These are phyloP conservation scores for Rhinichthys klamathensis DNA, from an alignment of 2,113 vertebrate species.

Conservation along the genomic window DNA sequence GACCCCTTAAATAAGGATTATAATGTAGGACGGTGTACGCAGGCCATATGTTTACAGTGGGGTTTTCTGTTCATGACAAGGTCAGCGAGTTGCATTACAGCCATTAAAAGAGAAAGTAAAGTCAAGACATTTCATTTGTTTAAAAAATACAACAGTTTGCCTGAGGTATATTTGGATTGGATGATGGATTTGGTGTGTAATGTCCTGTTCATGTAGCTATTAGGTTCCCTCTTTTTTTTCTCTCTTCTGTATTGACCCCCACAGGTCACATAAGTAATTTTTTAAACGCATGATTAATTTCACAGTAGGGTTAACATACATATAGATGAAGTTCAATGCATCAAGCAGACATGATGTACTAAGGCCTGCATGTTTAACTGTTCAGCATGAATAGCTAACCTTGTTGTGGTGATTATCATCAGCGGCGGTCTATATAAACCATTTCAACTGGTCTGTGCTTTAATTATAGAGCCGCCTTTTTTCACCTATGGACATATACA, in stretches of 20 bases:
- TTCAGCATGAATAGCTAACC: not conserved
- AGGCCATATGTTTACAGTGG: slow-evolving; percentile 13
- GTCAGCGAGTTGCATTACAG: not conserved
- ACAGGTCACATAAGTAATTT: slow-evolving; percentile 76
- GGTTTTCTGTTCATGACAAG: slow-evolving; percentile 16
- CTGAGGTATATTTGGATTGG: slow-evolving; percentile 72
- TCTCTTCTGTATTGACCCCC: slow-evolving; percentile 62
- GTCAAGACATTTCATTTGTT: slow-evolving; percentile 39
- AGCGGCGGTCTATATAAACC: not conserved
- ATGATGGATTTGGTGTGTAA: slow-evolving; percentile 79
- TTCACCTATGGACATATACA: not conserved
- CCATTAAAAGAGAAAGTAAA: slow-evolving; percentile 3
- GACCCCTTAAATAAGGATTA: slow-evolving; percentile 71
- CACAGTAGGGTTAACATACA: slow-evolving; percentile 71
- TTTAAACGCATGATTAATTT: slow-evolving; percentile 81
- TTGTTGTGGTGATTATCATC: not conserved
- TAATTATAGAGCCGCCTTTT: not conserved
- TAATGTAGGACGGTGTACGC: slow-evolving; percentile 46
- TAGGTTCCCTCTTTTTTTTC: slow-evolving; percentile 69
- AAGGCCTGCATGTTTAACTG: slow-evolving; percentile 42
- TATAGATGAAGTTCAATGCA: slow-evolving; percentile 59
- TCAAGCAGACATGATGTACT: slow-evolving; percentile 68
- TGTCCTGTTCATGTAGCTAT: slow-evolving; percentile 74
- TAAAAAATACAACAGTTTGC: slow-evolving; percentile 70
- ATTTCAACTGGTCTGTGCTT: not conserved